These are phyloP conservation scores for Drosophila algonquin DNA, from an alignment of 2,888 invertebrate species.

Conservation along the genomic window DNA sequence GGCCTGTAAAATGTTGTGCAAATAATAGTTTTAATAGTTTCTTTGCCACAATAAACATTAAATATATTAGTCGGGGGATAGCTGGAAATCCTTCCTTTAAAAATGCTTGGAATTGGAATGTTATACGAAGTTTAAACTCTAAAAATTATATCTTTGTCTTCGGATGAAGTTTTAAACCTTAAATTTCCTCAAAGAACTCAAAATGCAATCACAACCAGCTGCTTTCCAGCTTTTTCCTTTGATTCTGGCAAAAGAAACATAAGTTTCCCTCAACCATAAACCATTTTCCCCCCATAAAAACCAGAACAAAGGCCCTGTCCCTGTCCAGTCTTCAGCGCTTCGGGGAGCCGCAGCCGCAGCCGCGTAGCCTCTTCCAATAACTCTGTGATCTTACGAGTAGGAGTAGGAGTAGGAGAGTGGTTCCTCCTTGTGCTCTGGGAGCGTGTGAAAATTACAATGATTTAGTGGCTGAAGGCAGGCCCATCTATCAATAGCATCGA, in stretches of 20 bases:
- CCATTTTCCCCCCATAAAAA: neutral
- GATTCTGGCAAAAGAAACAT: neutral
- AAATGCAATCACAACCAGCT: neutral
- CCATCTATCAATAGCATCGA: slow-evolving; percentile 60
- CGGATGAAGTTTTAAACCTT: too few species aligned
- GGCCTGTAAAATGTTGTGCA: slow-evolving; percentile 1
- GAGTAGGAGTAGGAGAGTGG: neutral
- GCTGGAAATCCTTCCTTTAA: too few species aligned
- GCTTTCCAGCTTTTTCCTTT: neutral
- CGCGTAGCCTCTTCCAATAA: neutral
- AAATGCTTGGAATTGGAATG: too few species aligned
- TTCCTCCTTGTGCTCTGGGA: slow-evolving; percentile 15
- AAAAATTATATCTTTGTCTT: neutral
- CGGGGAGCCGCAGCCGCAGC: neutral
- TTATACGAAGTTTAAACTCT: too few species aligned
- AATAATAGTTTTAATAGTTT: neutral
- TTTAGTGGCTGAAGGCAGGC: slow-evolving; percentile 57
- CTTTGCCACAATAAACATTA: neutral
- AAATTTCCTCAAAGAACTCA: neutral
- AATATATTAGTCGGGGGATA: too few species aligned
- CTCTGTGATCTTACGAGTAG: neutral
- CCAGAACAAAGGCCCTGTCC: neutral
- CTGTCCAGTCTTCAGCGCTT: neutral
- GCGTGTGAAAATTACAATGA: slow-evolving; percentile 71
- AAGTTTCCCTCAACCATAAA: neutral